phyloP scores from a whole-genome alignment of 2,888 invertebrate species.

The Zonitis immaculata region DNA sequence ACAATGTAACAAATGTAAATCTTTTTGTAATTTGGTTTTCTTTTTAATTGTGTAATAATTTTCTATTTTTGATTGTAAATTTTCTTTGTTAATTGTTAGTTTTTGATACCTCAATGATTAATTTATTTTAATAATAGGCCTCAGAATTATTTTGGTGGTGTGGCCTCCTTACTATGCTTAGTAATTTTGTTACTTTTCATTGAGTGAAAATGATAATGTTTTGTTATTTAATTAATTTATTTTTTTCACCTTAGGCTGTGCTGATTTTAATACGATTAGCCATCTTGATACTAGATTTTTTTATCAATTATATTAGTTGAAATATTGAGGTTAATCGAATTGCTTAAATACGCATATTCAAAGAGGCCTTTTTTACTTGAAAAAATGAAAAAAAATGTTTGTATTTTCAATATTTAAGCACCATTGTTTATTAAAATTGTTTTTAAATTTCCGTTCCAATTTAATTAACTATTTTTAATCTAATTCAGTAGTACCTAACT shows the following conservation, averaged over 20 bases:
- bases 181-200: background rate
- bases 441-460: too few species aligned
- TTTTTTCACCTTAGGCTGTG: slow-evolving; percentile 30
- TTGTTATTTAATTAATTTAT: too few species aligned
- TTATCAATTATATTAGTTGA: background rate
- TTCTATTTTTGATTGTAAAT: slow-evolving; percentile 11
- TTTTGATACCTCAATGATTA: slow-evolving; percentile 28
- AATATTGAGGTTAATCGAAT: background rate
- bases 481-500: too few species aligned
- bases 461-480: too few species aligned
- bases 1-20: background rate
- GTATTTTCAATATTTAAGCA: slow-evolving; percentile 10
- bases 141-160: slow-evolving; percentile 14
- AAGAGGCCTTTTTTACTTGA: slow-evolving; percentile 14
- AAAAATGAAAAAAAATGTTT: slow-evolving; percentile 8
- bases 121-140: slow-evolving; percentile 26
- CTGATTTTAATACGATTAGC: slow-evolving; percentile 26
- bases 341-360: slow-evolving; percentile 13
- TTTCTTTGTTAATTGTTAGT: slow-evolving; percentile 33
- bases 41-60: slow-evolving; percentile 5
- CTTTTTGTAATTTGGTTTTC: background rate
- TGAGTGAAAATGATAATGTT: slow-evolving; percentile 13
- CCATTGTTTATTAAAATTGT: background rate
- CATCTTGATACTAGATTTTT: slow-evolving; percentile 1
- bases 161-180: slow-evolving; percentile 22